Percentiles rank a stretch among this genome's conserved stretches.
Conservation (phyloP, 37 sponge, comb jelly and placozoan species). For the Oopsacas minuta region DNA sequence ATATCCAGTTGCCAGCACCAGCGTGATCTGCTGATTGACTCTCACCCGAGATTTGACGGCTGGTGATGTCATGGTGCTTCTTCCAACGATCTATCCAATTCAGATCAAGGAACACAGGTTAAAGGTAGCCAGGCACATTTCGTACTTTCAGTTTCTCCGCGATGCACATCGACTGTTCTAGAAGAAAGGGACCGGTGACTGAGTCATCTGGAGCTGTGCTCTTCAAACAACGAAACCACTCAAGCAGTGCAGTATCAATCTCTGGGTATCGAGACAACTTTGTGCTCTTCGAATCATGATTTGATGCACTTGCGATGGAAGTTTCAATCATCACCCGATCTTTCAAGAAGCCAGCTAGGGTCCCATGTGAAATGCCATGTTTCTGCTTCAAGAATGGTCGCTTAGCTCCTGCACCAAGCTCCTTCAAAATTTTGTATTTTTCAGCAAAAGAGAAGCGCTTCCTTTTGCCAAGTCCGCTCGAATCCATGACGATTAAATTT, state of each 20-base stretch:
- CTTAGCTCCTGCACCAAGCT: background rate
- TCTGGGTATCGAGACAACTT: conserved; percentile 10
- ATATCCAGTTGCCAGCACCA: too few species aligned
- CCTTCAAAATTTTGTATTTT: background rate
- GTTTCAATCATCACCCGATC: background rate
- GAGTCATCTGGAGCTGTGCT: conserved; percentile 17
- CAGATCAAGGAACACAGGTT: too few species aligned
- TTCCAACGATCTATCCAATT: too few species aligned
- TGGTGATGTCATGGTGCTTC: too few species aligned
- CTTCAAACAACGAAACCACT: conserved; percentile 8
- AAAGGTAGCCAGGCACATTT: too few species aligned
- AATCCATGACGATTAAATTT: background rate
- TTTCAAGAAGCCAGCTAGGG: background rate
- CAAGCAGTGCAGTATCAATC: background rate
- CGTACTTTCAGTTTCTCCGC: too few species aligned
- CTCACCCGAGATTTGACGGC: too few species aligned
- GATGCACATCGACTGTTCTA: too few species aligned
- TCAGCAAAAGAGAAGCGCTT: background rate
- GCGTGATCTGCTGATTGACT: too few species aligned
- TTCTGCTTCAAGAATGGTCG: background rate
- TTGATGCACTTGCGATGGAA: background rate
- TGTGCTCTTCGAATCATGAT: background rate
- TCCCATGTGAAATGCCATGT: background rate
- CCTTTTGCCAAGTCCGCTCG: background rate
- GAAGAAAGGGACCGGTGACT: too few species aligned